A percentile compares a stretch with the other conserved stretches of the same genome.
phyloP scores from a whole-genome alignment of 1,140 invertebrate genomes.

The Formica exsecta region DNA sequence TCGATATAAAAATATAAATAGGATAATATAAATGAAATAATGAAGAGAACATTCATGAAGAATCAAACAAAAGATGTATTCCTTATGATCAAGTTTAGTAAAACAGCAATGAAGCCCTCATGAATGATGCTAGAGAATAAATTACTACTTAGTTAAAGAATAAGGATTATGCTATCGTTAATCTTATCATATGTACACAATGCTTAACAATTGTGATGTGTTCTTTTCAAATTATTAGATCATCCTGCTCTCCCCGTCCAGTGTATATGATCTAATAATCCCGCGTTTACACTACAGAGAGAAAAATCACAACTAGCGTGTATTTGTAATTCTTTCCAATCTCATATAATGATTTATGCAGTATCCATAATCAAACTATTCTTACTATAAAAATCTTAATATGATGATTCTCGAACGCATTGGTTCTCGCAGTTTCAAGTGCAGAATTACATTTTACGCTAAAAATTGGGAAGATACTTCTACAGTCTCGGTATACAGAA shows the following conservation, averaged over 20 bases:
- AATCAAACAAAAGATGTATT: conserved; percentile 7
- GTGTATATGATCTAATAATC: background rate
- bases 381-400: conserved; percentile 20
- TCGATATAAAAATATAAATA: background rate
- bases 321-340: conserved; percentile 22
- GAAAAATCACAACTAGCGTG: conserved; percentile 23
- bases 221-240: conserved; percentile 30
- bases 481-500: conserved; percentile 26
- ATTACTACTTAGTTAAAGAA: conserved; percentile 59
- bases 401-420: background rate
- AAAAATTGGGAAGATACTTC: conserved; percentile 31
- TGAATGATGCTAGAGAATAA: conserved; percentile 56
- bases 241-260: background rate
- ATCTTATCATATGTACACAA: conserved; percentile 52
- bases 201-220: conserved; percentile 23
- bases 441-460: conserved; percentile 40
- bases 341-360: background rate
- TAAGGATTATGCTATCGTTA: conserved; percentile 38
- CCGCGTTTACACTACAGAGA: background rate
- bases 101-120: conserved; percentile 16
- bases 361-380: background rate
- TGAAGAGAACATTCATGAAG: background rate
- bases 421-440: conserved; percentile 10
- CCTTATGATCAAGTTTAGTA: conserved; percentile 14
- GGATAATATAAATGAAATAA: background rate